Base-by-base conservation (phyloP, 2,888 invertebrate genomes). In the Amblyteles armatorius region DNA sequence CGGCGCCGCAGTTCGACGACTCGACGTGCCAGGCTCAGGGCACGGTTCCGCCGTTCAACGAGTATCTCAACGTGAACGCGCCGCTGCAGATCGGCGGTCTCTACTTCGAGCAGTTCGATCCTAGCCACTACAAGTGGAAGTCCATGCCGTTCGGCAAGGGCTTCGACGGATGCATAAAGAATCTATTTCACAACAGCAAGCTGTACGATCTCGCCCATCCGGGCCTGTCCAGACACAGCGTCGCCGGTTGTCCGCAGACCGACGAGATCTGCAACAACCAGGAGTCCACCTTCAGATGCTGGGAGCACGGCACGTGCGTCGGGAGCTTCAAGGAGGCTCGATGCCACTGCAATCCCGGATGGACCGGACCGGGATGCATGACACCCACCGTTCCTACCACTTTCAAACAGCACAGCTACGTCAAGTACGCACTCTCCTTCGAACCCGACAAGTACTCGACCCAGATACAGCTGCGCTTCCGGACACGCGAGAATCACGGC, bases 271-370 rank as follows among this genome's bases (percentile, higher is more conserved):
- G 99, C 93, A 97, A 97, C 88, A 96, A 97, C 91, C 97, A 98
- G 67, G 98, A 98, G 88, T 96, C 97, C 22, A 98, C 97, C 0
- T 96, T 97, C 60, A 95, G 97, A 83, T 98, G 98, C 93, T 98
- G 97, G 97, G 98, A 98, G 91, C 98, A 98, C 91, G 99, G 99
- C n/a, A 97, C 97, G 29, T 99, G 99, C 94, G 97, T 98, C 16
- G 99, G 98, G 9, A 97, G 98, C 91, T 96, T 98, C 91, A 97
- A 97, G 36, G 98, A 97, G 93, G 97, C 98, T 0, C 96, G 97
- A 85, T 99, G 99, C 93, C 97, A 98, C 90, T 99, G 99, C 92
- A 96, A 97, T 89, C 98, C 99, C 0, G 99, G 99, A 11, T 99
- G 97, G 97, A 97, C 97, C 0, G 99, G 99, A 9, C 97, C 97